phyloP scores from a whole-genome alignment of 1,140 invertebrate species.

The Octopus sinensis region DNA sequence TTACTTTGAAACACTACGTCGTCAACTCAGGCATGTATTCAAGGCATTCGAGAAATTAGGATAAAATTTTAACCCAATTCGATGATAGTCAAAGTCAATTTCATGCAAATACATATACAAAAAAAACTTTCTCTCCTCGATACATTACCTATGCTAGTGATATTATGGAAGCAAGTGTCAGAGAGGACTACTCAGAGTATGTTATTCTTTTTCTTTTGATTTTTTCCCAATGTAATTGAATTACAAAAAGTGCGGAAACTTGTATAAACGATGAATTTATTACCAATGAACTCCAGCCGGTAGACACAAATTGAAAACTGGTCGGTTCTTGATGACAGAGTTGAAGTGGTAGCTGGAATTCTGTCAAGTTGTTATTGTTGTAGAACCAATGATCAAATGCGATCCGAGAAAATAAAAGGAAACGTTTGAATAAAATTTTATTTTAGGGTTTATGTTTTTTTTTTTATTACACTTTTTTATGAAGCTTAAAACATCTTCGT shows the following conservation, averaged over 20 bases:
- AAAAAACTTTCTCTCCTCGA: constrained; percentile 11
- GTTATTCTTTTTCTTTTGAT: background rate
- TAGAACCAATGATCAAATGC: background rate
- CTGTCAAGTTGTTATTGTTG: background rate
- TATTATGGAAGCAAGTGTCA: constrained; percentile 20
- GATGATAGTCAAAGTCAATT: background rate
- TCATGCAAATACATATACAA: background rate
- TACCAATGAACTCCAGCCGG: background rate
- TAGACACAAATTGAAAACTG: background rate
- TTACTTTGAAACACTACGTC: constrained; percentile 30
- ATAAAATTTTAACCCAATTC: background rate
- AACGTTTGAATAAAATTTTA: too few species aligned
- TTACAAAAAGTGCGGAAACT: background rate
- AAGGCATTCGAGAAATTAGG: constrained; percentile 16
- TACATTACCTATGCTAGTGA: constrained; percentile 18
- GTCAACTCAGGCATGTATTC: constrained; percentile 23
- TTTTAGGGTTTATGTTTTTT: too few species aligned
- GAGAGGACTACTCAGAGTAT: constrained; percentile 6
- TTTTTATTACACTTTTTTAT: too few species aligned
- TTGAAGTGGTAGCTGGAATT: background rate
- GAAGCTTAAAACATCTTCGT: too few species aligned
- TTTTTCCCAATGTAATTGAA: background rate
- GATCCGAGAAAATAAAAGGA: too few species aligned
- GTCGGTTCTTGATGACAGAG: background rate
- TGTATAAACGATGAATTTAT: background rate